Evolutionary conservation across 2,888 invertebrate genomes (phyloP), one percentile per base, ranked within the genome.

Genomic region (Caenorhabditis panamensis): DNA sequence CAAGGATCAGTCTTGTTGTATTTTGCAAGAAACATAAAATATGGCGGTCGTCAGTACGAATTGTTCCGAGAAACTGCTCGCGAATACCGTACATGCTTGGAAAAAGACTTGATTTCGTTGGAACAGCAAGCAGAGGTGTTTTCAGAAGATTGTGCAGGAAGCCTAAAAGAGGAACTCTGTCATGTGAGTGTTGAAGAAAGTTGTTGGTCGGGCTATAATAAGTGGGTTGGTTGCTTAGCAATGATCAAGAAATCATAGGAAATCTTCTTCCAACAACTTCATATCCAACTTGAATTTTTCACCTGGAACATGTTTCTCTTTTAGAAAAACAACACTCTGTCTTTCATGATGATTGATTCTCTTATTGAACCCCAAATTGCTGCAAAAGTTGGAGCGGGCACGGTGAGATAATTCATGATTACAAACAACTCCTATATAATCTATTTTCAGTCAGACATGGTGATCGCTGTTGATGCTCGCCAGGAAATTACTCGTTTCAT

Each of bases 401-500:
- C 22, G 24, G 80, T 75, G 4, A 58, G 51, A 18, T 37, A 20
- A 11, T 26, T 31, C 24, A n/a, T 1, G 2, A 49, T 41, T 24
- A 41, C 4, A 0, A 63, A 8, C 4, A 31, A 31, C 4, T 31
- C 5, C 31, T 31, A 31, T 31, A 9, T n/a, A 20, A 18, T 37
- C 51, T 28, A 2, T n/a, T 58, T 73, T 41, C 68, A 73, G 79
- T n/a, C 53, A 2, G 79, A 80, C n/a, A 61, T 75, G 75, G 44
- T 75, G 1, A 31, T 80, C 9, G 69, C 75, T 1, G 41, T 80
- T 3, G 75, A 75, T 18, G 59, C 69, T 0, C 64, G 64, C 18
- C 80, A 80, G 41, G 80, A 75, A 62, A 64, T 75, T 9, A 69
- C 69, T 8, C 58, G 69, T 5, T 80, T 66, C 26, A 51, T 71